Conservation (phyloP, 2,113 vertebrate genomes). For the Phocoena sinus region DNA sequence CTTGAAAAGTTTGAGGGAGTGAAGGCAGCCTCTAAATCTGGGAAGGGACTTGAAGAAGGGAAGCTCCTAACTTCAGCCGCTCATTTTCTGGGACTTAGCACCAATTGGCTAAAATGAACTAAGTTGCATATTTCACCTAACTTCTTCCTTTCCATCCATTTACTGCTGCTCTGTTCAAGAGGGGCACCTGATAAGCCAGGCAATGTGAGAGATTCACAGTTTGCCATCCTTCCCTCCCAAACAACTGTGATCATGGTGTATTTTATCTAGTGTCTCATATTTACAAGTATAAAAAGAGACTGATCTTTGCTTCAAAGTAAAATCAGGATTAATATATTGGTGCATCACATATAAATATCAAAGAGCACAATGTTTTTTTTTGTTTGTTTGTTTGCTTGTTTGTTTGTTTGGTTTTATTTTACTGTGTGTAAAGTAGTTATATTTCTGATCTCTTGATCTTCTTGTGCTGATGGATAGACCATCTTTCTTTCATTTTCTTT, state of each 20-base stretch:
- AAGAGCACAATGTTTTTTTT: background rate
- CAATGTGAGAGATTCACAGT: background rate
- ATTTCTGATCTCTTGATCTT: background rate
- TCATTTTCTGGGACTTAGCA: background rate
- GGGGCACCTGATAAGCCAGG: rapidly evolving
- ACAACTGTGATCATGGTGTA: background rate
- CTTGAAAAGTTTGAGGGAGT: background rate
- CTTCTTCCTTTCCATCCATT: background rate
- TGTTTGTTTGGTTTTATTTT: background rate
- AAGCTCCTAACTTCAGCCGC: no score
- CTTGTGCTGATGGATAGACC: background rate
- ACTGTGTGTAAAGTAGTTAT: background rate
- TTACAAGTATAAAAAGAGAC: background rate
- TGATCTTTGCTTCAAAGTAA: background rate
- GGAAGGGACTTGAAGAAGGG: background rate
- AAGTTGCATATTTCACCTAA: background rate
- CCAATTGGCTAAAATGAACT: background rate
- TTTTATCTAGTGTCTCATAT: background rate
- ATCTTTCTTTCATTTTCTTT: background rate
- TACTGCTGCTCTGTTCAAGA: background rate
- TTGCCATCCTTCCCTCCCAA: rapidly evolving
- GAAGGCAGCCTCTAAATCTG: background rate
- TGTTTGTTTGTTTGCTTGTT: background rate
- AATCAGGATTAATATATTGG: background rate
- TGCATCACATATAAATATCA: background rate